phyloP scores from a whole-genome alignment of 2,797 vertebrate species.

The Atherinosoma microstoma region DNA sequence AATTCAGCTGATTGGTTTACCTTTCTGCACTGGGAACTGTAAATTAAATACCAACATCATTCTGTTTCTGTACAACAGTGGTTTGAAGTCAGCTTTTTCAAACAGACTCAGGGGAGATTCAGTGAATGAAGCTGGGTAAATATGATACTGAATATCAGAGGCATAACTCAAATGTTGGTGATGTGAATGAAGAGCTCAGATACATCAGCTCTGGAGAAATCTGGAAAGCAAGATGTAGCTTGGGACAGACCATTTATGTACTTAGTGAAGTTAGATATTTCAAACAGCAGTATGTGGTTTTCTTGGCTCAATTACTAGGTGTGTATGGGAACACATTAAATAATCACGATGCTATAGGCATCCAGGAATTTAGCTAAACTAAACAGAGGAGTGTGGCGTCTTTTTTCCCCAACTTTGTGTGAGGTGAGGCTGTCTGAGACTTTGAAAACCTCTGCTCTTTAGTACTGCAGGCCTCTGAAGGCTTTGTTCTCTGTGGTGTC shows the following conservation, averaged over 20 bases:
- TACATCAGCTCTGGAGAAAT: neutral
- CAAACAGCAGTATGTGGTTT: neutral
- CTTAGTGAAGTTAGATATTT: neutral
- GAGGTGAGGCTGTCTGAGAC: neutral
- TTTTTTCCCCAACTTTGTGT: neutral
- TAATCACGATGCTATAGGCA: neutral
- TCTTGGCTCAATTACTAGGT: neutral
- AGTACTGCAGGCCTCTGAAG: neutral
- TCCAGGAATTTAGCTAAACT: neutral
- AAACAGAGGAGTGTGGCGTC: neutral
- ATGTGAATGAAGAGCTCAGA: neutral
- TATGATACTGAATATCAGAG: neutral
- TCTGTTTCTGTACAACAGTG: no score
- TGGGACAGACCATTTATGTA: neutral
- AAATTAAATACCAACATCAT: no score
- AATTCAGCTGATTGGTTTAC: no score
- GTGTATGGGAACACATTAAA: neutral
- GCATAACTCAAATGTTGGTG: neutral
- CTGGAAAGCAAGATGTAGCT: neutral
- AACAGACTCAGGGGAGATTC: neutral
- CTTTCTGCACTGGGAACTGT: no score
- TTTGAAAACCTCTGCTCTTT: neutral
- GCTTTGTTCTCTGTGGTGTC: conserved; percentile 16
- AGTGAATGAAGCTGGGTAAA: neutral
- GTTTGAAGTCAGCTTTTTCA: neutral